These are phyloP conservation scores for Cnemophilus loriae DNA, from an alignment of 2,113 vertebrate species.

Conservation along the genomic window DNA sequence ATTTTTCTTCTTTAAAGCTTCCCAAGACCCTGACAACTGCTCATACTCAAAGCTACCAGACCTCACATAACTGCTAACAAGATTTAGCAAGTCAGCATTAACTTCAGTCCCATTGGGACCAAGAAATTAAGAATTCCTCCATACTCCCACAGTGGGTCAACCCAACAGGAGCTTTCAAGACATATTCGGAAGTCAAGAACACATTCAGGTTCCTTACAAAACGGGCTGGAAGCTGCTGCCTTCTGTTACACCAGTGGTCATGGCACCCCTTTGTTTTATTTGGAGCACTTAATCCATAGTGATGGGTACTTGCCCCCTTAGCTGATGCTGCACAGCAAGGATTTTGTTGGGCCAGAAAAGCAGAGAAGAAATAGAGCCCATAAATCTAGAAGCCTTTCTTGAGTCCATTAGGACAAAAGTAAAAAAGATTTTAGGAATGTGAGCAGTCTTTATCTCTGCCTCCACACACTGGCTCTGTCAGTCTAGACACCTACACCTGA, in stretches of 20 bases:
- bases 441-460: background rate
- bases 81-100: background rate
- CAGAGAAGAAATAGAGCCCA: background rate
- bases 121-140: background rate
- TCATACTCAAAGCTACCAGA: background rate
- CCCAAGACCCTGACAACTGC: background rate
- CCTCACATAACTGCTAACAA: background rate
- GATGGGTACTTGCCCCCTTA: background rate
- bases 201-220: background rate
- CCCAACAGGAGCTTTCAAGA: background rate
- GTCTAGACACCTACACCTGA: background rate
- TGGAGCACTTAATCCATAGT: background rate
- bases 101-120: fast-evolving
- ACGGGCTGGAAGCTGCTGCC: background rate
- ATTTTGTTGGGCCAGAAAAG: background rate
- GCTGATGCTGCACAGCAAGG: background rate
- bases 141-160: background rate
- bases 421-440: background rate
- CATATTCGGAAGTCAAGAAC: fast-evolving
- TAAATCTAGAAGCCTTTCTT: background rate
- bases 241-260: background rate
- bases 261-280: background rate
- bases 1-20: background rate
- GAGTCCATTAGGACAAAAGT: background rate
- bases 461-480: background rate